phyloP scores from a whole-genome alignment of 2,888 invertebrate species.

The Erannis defoliaria region DNA sequence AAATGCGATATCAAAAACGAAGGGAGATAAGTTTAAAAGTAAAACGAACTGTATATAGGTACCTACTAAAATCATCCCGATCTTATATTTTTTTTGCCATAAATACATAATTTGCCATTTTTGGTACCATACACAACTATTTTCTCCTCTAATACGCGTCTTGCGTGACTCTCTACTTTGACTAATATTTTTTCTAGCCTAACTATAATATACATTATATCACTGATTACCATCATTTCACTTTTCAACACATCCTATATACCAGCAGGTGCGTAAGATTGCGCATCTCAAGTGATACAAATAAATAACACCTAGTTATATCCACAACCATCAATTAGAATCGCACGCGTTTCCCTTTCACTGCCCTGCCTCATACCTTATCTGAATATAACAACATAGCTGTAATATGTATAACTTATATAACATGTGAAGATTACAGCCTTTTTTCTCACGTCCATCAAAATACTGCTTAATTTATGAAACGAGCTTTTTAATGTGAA shows the following conservation, averaged over 20 bases:
- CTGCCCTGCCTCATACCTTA: slow-evolving; percentile 44
- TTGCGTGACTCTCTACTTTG: too few species aligned
- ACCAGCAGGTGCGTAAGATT: slow-evolving; percentile 56
- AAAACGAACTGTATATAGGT: too few species aligned
- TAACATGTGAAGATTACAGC: slow-evolving; percentile 41
- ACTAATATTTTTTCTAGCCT: slow-evolving; percentile 9
- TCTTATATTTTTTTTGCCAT: too few species aligned
- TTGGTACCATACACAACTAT: too few species aligned
- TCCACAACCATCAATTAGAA: slow-evolving; percentile 64
- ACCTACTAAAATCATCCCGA: too few species aligned
- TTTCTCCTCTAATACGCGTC: too few species aligned
- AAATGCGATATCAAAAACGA: too few species aligned
- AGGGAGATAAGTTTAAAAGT: too few species aligned
- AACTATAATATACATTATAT: slow-evolving; percentile 18
- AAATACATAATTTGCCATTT: too few species aligned
- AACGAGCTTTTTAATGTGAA: slow-evolving; percentile 28
- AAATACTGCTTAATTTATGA: slow-evolving; percentile 50
- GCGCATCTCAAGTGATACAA: slow-evolving; percentile 74
- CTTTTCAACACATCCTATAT: slow-evolving; percentile 41
- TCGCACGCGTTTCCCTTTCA: slow-evolving; percentile 71
- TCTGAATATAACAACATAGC: slow-evolving; percentile 27
- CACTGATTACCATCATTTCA: slow-evolving; percentile 19
- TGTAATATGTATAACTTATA: slow-evolving; percentile 33
- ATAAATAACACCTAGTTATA: slow-evolving; percentile 49
- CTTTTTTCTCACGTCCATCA: slow-evolving; percentile 56